Conservation (phyloP, 2,888 invertebrate species). For the Platerodrilus igneus region DNA sequence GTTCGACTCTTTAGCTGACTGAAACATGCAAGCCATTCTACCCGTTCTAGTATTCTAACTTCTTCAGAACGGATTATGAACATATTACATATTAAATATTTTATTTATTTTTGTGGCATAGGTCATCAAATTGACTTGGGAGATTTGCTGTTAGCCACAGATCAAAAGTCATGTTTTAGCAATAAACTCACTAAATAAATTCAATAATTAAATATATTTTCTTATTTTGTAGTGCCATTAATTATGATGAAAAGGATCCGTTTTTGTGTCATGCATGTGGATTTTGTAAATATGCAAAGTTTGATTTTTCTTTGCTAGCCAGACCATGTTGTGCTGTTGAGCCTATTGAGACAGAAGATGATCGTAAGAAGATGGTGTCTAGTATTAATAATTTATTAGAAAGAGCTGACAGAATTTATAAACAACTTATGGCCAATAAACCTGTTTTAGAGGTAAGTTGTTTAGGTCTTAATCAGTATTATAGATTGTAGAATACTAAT, state of each 20-base stretch:
- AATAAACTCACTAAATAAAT: too few species aligned
- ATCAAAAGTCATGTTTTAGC: too few species aligned
- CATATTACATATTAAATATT: too few species aligned
- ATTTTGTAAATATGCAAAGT: conserved; percentile 98
- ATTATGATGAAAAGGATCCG: conserved; percentile 98
- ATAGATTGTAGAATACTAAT: not conserved
- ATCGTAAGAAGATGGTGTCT: conserved; percentile 89
- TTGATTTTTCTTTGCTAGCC: conserved; percentile 89
- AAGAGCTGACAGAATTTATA: conserved; percentile 91
- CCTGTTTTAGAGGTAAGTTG: conserved; percentile 74
- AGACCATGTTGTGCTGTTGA: conserved; percentile 94
- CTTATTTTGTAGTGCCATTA: conserved; percentile 97
- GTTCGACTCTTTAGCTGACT: too few species aligned
- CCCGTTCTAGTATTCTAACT: too few species aligned
- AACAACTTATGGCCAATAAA: conserved; percentile 84
- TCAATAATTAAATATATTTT: too few species aligned
- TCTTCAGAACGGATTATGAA: too few species aligned
- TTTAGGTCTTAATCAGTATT: too few species aligned
- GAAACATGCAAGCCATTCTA: too few species aligned
- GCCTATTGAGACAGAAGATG: conserved; percentile 95
- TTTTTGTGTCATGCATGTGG: conserved; percentile 98
- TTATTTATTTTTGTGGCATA: too few species aligned
- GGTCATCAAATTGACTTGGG: too few species aligned
- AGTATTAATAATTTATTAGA: conserved; percentile 87
- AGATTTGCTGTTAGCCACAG: too few species aligned